These are phyloP conservation scores for Zaprionus vittiger DNA, from an alignment of 1,140 invertebrate species.

Conservation along the genomic window DNA sequence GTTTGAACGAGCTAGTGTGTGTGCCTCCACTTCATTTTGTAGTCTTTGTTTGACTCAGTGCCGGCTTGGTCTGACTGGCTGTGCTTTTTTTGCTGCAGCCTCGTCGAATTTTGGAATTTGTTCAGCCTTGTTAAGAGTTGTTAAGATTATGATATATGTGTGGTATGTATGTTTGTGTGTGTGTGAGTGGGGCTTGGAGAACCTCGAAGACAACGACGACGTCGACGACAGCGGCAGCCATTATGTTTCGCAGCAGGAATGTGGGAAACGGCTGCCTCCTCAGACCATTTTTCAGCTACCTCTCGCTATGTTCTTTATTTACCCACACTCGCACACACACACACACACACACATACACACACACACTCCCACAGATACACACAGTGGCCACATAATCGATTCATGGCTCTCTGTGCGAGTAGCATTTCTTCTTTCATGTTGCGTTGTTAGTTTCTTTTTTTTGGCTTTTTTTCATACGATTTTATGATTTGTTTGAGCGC, in stretches of 20 bases:
- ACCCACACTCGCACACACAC: constrained; percentile 45
- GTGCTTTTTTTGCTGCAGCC: constrained; percentile 55
- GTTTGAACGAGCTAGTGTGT: constrained; percentile 36
- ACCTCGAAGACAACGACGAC: constrained; percentile 22
- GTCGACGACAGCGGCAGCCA: constrained; percentile 76
- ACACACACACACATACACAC: constrained; percentile 44
- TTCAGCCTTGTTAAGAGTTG: constrained; percentile 84
- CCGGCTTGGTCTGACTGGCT: constrained; percentile 75
- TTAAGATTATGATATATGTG: constrained; percentile 84
- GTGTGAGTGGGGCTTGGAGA: constrained; percentile 8
- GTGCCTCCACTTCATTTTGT: constrained; percentile 74
- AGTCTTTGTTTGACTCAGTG: constrained; percentile 36
- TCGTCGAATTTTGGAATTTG: constrained; percentile 82
- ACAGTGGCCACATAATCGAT: constrained; percentile 81
- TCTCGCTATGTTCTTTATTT: constrained; percentile 44
- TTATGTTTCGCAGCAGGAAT: constrained; percentile 82
- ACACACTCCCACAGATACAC: constrained; percentile 48
- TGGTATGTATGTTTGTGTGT: constrained; percentile 38
- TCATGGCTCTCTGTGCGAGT: constrained; percentile 79
- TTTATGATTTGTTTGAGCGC: constrained; percentile 84
- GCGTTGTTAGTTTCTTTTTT: constrained; percentile 75
- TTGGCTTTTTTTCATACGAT: constrained; percentile 51
- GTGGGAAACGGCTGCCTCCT: constrained; percentile 75
- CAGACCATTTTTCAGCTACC: constrained; percentile 68
- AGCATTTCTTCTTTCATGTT: constrained; percentile 82